Evolutionary conservation across 2,888 invertebrate species (phyloP), one percentile per base, ranked within the genome.

Genomic region (Limnephilus lunatus): DNA sequence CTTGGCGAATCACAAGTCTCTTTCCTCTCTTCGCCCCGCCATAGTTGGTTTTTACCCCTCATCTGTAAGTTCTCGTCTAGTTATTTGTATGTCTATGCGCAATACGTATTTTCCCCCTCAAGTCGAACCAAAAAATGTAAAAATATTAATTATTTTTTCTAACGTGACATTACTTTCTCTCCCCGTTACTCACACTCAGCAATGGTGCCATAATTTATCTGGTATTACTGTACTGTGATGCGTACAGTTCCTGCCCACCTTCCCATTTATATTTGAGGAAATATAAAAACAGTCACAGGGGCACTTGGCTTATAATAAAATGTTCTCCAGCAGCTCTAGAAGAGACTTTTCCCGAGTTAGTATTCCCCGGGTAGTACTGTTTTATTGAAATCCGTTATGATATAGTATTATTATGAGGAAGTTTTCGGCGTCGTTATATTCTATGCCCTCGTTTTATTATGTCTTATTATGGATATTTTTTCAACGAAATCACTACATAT

Each of bases 401-500:
- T 68, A 68, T 68, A 68, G 25, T 68, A 68, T 68, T 68, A 68
- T 68, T 68, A 68, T 68, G 25, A 68, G 82, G 32, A 32, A 82
- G 32, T 82, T 82, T 82, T 82, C 82, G 30, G 32, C 82, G 82
- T 82, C 32, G 32, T 82, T 82, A 82, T 82, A 82, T 82, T 68
- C 68, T 68, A 68, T 68, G 68, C n/a, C n/a, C 25, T 68, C 25
- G 68, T 68, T 68, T 68, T 68, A 68, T 68, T 68, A 68, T 68
- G n/a, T n/a, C 68, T 9, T 68, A 68, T 68, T 68, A 68, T 68
- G 68, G 68, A 68, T 68, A 68, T 68, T 68, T 68, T 68, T 68
- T 68, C 68, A 68, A 68, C 25, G 68, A 68, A 68, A 68, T 68
- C 68, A n/a, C 68, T 25, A 68, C 68, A n/a, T 19, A 68, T 68